A percentile compares a stretch with the other conserved stretches of the same genome.
Conservation (phyloP, 2,797 vertebrate species). For the Pelobates cultripes region DNA sequence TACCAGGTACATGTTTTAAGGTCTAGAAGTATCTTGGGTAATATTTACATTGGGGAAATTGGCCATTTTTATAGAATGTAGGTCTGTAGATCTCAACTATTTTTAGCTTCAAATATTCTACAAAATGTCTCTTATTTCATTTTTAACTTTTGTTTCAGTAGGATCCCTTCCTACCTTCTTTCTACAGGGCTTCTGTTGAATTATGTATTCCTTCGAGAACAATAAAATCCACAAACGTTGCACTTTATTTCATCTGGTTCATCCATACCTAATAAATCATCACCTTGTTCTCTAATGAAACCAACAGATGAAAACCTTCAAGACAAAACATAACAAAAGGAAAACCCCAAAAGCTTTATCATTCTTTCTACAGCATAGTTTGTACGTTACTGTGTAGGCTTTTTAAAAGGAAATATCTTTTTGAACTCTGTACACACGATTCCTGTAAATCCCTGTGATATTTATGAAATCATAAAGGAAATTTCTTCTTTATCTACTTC, state of each 20-base stretch:
- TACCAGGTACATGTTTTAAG: too few relatives aligned
- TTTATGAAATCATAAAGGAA: slow-evolving; percentile 13
- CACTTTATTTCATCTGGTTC: slow-evolving; percentile 10
- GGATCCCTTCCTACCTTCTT: too few relatives aligned
- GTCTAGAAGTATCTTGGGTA: too few relatives aligned
- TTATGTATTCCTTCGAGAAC: not conserved
- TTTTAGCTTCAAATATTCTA: too few relatives aligned
- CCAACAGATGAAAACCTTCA: slow-evolving; percentile 8
- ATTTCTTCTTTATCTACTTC: slow-evolving; percentile 20
- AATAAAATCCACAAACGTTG: not conserved
- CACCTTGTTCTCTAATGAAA: slow-evolving; percentile 9
- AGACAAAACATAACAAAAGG: slow-evolving; percentile 20
- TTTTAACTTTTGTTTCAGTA: too few relatives aligned
- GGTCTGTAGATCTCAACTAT: too few relatives aligned
- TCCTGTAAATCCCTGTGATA: slow-evolving; percentile 29
- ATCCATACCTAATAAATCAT: slow-evolving; percentile 21
- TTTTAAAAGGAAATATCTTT: slow-evolving; percentile 11
- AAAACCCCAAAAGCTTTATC: slow-evolving; percentile 24
- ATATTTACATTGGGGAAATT: too few relatives aligned
- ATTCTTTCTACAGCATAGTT: slow-evolving; percentile 17
- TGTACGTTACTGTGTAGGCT: slow-evolving; percentile 24
- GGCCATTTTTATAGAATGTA: too few relatives aligned
- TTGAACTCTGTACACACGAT: slow-evolving; percentile 25
- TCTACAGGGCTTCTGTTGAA: too few relatives aligned
- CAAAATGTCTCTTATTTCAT: too few relatives aligned